A percentile compares a stretch with the other conserved stretches of the same genome.
Evolutionary conservation across 1,140 invertebrate species (phyloP).

Genomic region (Nasonia giraulti): DNA sequence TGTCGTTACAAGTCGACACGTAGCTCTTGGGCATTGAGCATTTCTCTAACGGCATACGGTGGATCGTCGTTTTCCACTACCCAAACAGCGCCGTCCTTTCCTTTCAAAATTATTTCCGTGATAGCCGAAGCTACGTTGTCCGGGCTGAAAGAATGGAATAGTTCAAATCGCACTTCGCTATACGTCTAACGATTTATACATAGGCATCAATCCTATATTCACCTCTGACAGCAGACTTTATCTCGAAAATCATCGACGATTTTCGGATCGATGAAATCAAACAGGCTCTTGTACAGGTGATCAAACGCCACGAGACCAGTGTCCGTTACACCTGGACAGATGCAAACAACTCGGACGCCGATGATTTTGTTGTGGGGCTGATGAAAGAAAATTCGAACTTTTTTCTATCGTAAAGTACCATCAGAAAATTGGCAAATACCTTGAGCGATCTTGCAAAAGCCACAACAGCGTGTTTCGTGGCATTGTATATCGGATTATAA

Average conservation of each 20-base stretch:
- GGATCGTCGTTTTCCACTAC: slow-evolving; percentile 71
- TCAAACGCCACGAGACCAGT: slow-evolving; percentile 56
- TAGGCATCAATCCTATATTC: slow-evolving; percentile 42
- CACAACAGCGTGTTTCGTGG: slow-evolving; percentile 78
- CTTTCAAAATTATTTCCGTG: slow-evolving; percentile 69
- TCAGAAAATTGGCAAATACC: slow-evolving; percentile 46
- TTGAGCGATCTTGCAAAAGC: slow-evolving; percentile 64
- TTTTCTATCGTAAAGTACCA: background rate
- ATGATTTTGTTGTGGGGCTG: slow-evolving; percentile 57
- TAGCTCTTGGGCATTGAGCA: too few relatives aligned
- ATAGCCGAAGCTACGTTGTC: slow-evolving; percentile 68
- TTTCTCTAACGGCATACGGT: slow-evolving; percentile 64
- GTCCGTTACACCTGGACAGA: slow-evolving; percentile 74
- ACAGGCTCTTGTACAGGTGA: slow-evolving; percentile 50
- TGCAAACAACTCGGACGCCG: slow-evolving; percentile 67
- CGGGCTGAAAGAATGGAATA: slow-evolving; percentile 61
- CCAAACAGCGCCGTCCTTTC: slow-evolving; percentile 69
- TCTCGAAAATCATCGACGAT: slow-evolving; percentile 44
- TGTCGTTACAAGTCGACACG: too few relatives aligned
- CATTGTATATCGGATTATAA: slow-evolving; percentile 76
- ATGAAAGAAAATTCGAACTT: background rate
- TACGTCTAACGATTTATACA: background rate
- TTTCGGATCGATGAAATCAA: slow-evolving; percentile 52
- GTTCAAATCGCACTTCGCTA: background rate
- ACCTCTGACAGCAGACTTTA: slow-evolving; percentile 45